These are phyloP conservation scores for Eueides isabella DNA, from an alignment of 1,140 invertebrate species.

Conservation along the genomic window DNA sequence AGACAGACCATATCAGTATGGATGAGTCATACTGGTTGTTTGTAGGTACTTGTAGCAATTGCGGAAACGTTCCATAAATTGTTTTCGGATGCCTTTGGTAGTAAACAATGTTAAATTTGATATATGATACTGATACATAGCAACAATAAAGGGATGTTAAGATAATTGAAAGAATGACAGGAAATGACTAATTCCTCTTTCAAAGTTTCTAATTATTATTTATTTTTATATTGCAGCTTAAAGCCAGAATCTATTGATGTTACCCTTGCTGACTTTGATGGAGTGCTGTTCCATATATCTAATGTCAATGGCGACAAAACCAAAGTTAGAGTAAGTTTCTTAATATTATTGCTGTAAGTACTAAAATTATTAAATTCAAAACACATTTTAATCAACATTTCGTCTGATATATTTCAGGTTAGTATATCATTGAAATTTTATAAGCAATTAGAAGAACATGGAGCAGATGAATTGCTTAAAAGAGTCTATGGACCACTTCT, in stretches of 20 bases:
- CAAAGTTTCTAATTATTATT: conserved; percentile 79
- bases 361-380: background rate
- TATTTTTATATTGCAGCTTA: conserved; percentile 85
- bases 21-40: conserved; percentile 73
- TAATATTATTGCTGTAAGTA: conserved; percentile 3
- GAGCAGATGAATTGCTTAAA: conserved; percentile 97
- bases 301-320: conserved; percentile 98
- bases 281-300: conserved; percentile 98
- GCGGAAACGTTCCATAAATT: conserved; percentile 70
- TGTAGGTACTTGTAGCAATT: conserved; percentile 59
- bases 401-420: conserved; percentile 85
- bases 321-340: conserved; percentile 94
- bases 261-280: conserved; percentile 98
- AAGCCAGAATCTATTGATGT: conserved; percentile 98
- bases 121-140: conserved; percentile 33
- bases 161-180: conserved; percentile 38
- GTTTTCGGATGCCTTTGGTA: conserved; percentile 66
- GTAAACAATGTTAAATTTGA: conserved; percentile 66
- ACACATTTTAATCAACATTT: background rate
- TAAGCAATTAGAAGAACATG: conserved; percentile 98
- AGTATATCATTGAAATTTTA: conserved; percentile 99
- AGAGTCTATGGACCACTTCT: conserved; percentile 94
- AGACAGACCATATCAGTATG: conserved; percentile 65
- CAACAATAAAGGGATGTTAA: conserved; percentile 38
- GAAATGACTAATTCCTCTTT: conserved; percentile 52